Evolutionary conservation across 2,113 vertebrate species (phyloP), one percentile per base, ranked within the genome.

Genomic region (Aegotheles bennettii): DNA sequence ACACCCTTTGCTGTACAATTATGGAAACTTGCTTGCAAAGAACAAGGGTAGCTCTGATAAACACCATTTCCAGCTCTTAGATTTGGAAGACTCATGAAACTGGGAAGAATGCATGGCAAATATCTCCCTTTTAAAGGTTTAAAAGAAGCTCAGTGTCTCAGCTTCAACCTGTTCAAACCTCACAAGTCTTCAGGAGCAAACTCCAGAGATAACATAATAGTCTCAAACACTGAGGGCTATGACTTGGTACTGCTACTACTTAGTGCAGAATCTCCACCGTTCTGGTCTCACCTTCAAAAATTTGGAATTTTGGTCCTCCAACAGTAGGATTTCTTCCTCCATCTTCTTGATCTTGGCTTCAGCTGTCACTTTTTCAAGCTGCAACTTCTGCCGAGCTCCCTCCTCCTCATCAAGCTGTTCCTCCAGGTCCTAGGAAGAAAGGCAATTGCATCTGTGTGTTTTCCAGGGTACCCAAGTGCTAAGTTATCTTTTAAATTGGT

Each of bases 301-400:
- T 90, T 99, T 99, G 70, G 99, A 99, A 95, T 99, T 99, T 69
- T 99, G 99, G 98, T 99, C 99, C 94, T 99, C 99, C 13, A 99
- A 90, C 76, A 99, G 97, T 17, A 99, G 97, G 93, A 99, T 99
- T 92, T 99, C 99, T 95, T 99, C 99, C 78, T 99, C 99, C 98
- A 99, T 99, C 97, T 99, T 99, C 96, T 99, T 99, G 89, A 99
- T 99, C 95, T 99, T 99, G 0, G 99, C 98, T 93, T 99, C 99
- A 7, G 99, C 99, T 0, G 99, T 99, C 82, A 99, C 99, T 95
- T 99, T 99, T 73, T 99, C 99, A 81, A 99, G 97, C 97, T 99
- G 99, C 26, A 99, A 97, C 93, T 99, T 99, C 97, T 99, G 99
- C 38, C 99, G 97, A 21, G 99, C 99, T 48, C 99, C 99, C 81